A percentile compares a stretch with the other conserved stretches of the same genome.
Evolutionary conservation across 2,888 invertebrate genomes (phyloP).

Genomic region (Amblyteles armatorius): DNA sequence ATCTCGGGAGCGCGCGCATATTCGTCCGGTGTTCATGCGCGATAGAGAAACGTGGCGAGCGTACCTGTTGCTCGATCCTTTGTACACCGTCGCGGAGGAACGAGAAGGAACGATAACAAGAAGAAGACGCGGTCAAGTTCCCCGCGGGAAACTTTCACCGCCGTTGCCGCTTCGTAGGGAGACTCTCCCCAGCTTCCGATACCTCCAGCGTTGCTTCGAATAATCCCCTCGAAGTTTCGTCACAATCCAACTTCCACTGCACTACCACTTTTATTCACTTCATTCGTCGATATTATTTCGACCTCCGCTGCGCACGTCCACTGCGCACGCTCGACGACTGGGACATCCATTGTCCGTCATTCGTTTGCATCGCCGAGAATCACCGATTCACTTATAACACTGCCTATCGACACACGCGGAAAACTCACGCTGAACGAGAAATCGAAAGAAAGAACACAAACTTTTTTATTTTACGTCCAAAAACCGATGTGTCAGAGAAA

Average conservation of each 20-base stretch:
- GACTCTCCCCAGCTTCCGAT: slow-evolving; percentile 18
- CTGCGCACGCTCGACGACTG: no score
- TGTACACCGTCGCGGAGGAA: slow-evolving; percentile 24
- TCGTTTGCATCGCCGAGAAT: no score
- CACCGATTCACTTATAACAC: no score
- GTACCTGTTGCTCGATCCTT: slow-evolving; percentile 60
- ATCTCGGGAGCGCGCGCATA: not conserved
- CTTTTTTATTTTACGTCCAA: no score
- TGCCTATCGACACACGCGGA: no score
- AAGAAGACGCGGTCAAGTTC: slow-evolving; percentile 33
- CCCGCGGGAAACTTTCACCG: slow-evolving; percentile 29
- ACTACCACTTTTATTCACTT: slow-evolving; percentile 18
- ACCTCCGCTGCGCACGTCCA: not conserved
- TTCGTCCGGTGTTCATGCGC: not conserved
- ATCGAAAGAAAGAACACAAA: no score
- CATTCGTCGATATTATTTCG: not conserved
- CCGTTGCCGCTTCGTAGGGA: slow-evolving; percentile 14
- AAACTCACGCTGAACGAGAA: no score
- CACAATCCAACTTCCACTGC: slow-evolving; percentile 20
- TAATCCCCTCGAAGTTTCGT: slow-evolving; percentile 30
- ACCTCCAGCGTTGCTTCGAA: slow-evolving; percentile 37
- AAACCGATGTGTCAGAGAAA: no score
- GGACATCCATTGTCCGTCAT: no score
- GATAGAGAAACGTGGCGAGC: slow-evolving; percentile 20
- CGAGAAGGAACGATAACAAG: slow-evolving; percentile 11